Percentiles rank a stretch among this genome's conserved stretches.
These are phyloP conservation scores for Drosophila vallismaia DNA, from an alignment of 2,888 invertebrate species.

Conservation along the genomic window DNA sequence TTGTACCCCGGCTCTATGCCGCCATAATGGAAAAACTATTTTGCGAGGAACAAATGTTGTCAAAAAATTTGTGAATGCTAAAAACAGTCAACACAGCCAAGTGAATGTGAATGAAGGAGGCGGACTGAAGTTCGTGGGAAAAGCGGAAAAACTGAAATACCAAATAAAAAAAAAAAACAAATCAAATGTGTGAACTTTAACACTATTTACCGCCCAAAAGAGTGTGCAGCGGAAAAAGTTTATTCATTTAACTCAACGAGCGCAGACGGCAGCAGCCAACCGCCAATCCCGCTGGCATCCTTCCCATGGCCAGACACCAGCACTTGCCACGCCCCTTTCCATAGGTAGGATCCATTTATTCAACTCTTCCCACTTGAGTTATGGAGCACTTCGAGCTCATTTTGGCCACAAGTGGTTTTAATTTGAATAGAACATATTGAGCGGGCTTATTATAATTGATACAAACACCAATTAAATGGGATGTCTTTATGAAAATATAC, in stretches of 20 bases:
- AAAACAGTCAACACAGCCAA: constrained; percentile 66
- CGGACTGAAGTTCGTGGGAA: constrained; percentile 16
- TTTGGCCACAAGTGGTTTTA: constrained; percentile 59
- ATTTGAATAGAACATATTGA: constrained; percentile 69
- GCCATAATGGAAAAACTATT: constrained; percentile 79
- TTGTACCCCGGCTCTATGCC: constrained; percentile 9
- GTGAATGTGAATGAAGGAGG: constrained; percentile 46
- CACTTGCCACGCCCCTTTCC: not conserved
- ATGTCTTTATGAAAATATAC: not conserved
- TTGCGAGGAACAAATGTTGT: constrained; percentile 72
- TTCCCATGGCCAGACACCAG: constrained; percentile 11
- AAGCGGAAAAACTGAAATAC: constrained; percentile 42
- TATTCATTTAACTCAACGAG: constrained; percentile 77
- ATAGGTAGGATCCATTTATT: not conserved
- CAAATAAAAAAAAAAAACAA: constrained; percentile 52
- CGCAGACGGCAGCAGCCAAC: constrained; percentile 62
- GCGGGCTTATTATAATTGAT: constrained; percentile 64
- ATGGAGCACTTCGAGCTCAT: constrained; percentile 61
- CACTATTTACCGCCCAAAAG: constrained; percentile 78
- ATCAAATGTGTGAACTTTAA: constrained; percentile 80
- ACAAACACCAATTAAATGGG: constrained; percentile 1
- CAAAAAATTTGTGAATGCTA: constrained; percentile 75
- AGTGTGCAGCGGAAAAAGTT: constrained; percentile 76
- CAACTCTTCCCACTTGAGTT: constrained; percentile 13
- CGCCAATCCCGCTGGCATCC: constrained; percentile 12